phyloP scores from a whole-genome alignment of 1,140 invertebrate species.

The Microvelia longipes region DNA sequence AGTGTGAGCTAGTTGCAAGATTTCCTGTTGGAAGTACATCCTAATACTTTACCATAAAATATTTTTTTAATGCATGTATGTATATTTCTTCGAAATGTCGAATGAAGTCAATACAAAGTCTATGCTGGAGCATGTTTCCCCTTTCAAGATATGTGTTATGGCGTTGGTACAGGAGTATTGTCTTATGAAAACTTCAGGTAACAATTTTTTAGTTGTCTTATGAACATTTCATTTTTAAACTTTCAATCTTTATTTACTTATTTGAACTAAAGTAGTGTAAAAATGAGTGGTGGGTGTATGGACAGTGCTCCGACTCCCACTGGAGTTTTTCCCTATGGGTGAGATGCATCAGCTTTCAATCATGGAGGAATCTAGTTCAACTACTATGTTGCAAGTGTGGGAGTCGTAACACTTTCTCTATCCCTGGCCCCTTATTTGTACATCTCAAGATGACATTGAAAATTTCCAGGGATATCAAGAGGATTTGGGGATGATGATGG shows the following conservation, averaged over 20 bases:
- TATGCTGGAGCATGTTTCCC: conserved; percentile 33
- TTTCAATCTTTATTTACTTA: no score
- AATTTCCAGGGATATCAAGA: no score
- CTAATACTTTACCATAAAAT: neutral
- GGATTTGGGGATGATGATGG: no score
- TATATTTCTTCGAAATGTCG: neutral
- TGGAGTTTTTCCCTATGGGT: neutral
- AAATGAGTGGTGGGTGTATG: neutral
- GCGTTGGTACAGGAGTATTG: conserved; percentile 38
- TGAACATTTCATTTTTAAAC: neutral
- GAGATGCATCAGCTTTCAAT: neutral
- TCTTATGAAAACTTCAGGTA: conserved; percentile 33
- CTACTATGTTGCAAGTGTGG: no score
- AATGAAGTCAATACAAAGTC: neutral
- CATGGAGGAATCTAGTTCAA: no score
- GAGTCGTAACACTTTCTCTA: no score
- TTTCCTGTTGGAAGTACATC: neutral
- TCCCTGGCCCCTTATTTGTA: no score
- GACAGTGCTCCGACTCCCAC: neutral
- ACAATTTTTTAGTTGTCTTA: conserved; percentile 6
- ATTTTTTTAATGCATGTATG: neutral
- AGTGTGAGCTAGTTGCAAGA: no score
- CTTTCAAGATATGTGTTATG: conserved; percentile 38
- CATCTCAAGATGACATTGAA: no score
- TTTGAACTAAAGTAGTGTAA: neutral